Evolutionary conservation across 2,797 vertebrate species (phyloP), one percentile per base, ranked within the genome.

Genomic region (Sebastes paucispinis): DNA sequence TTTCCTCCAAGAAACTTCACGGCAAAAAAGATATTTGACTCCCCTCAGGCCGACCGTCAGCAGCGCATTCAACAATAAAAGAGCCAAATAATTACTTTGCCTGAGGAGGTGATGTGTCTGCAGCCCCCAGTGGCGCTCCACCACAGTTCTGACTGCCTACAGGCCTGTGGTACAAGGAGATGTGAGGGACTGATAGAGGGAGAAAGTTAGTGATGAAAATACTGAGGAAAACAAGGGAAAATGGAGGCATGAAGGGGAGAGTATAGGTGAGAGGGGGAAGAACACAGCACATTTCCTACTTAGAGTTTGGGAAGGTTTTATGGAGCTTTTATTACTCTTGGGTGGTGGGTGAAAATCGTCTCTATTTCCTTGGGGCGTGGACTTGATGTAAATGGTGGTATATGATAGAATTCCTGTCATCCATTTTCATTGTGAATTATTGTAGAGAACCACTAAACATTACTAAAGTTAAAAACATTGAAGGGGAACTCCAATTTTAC

Each of bases 41-140:
- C 75, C 83, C 91, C 79, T 80, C 64, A 75, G 85, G 85, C 88
- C 72, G 32, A 77, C 67, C 71, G 66, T 86, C 86, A 90, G 91
- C 87, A 85, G 79, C 36, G 32, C 86, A 88, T 90, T 92, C 89
- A 90, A 89, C 89, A 92, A 92, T 93, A 90, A 94, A 93, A 89
- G 88, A 89, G 87, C 83, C 89, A 91, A 92, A 92, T 93, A 94
- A 94, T 94, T 92, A 91, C 91, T 88, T 80, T 85, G 94, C 93
- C 93, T 85, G 83, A 92, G 93, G 93, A 92, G 76, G 75, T 69
- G 82, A 85, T 86, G 81, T 86, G 88, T 93, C 87, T 93, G 84
- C 85, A 81, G 85, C 90, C 90, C 84, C 89, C 71, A 88, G 91
- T 85, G 86, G 73, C 78, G 81, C 74, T 79, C 34, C 68, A 75